Evolutionary conservation across 2,888 invertebrate species (phyloP).

Genomic region (Drymonia ruficornis): DNA sequence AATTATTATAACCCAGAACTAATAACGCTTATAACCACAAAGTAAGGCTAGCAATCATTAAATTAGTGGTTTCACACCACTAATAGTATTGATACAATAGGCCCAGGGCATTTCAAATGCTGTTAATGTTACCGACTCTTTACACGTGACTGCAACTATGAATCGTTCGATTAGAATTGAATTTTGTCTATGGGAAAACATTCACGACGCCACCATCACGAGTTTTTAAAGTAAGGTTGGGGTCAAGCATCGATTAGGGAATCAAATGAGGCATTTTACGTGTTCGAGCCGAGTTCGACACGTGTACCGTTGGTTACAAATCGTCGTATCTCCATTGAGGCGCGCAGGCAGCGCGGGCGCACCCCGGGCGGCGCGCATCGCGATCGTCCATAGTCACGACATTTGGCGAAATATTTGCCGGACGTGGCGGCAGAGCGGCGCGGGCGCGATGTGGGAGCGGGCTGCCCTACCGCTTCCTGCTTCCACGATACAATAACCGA

Average conservation of each 20-base stretch:
- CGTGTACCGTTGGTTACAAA: constrained; percentile 78
- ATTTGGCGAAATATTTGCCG: constrained; percentile 80
- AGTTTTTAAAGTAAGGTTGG: constrained; percentile 44
- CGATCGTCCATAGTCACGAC: constrained; percentile 83
- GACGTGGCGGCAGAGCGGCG: constrained; percentile 64
- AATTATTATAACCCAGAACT: background rate
- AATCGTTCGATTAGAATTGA: constrained; percentile 9
- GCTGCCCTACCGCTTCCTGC: constrained; percentile 79
- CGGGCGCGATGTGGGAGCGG: constrained; percentile 76
- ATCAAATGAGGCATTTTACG: constrained; percentile 62
- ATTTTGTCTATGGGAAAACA: constrained; percentile 8
- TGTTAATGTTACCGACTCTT: background rate
- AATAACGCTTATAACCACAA: constrained; percentile 1
- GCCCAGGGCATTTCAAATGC: background rate
- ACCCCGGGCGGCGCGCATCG: constrained; percentile 80
- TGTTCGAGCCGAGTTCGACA: constrained; percentile 61
- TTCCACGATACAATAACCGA: constrained; percentile 69
- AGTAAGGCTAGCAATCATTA: background rate
- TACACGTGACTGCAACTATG: background rate
- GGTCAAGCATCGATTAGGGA: constrained; percentile 48
- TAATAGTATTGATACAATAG: background rate
- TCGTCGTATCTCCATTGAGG: constrained; percentile 78
- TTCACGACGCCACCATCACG: constrained; percentile 22
- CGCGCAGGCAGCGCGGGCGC: constrained; percentile 63
- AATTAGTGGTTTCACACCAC: background rate